Evolutionary conservation across 2,113 vertebrate genomes (phyloP).

Genomic region (Nothobranchius kuhntae): DNA sequence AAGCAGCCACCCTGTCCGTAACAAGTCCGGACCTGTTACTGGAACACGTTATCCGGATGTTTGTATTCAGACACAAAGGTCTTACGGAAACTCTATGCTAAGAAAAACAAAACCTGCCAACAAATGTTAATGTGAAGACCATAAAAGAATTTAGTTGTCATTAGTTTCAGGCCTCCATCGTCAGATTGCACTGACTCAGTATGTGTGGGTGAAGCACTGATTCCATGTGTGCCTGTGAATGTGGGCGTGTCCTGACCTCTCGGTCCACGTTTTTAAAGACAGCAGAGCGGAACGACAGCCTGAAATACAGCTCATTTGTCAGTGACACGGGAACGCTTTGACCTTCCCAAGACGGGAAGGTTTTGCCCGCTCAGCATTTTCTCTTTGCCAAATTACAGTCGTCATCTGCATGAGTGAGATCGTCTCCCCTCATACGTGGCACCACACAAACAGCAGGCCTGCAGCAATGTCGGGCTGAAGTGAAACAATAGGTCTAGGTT

Average conservation of each 20-base stretch:
- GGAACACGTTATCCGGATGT: too few relatives aligned
- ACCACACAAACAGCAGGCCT: not conserved
- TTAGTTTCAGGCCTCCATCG: not conserved
- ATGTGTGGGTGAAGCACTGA: too few relatives aligned
- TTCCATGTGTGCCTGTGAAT: not conserved
- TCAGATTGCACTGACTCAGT: not conserved
- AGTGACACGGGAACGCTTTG: constrained; percentile 53
- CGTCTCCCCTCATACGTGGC: not conserved
- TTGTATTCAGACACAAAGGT: too few relatives aligned
- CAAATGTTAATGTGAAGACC: too few relatives aligned
- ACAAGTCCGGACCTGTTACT: too few relatives aligned
- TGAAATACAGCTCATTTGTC: constrained; percentile 65
- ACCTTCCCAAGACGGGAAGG: constrained; percentile 61
- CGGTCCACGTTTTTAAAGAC: constrained; percentile 36
- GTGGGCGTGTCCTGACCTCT: constrained; percentile 4
- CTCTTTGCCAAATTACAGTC: constrained; percentile 55
- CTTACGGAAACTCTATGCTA: too few relatives aligned
- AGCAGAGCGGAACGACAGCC: constrained; percentile 56
- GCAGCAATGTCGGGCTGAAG: not conserved
- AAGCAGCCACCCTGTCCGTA: too few relatives aligned
- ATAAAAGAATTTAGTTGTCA: not conserved
- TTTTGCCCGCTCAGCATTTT: constrained; percentile 65
- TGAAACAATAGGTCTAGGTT: not conserved
- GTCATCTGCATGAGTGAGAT: constrained; percentile 55
- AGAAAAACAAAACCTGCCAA: too few relatives aligned